These are phyloP conservation scores for Lymantria monacha DNA, from an alignment of 2,888 invertebrate genomes.

Conservation along the genomic window DNA sequence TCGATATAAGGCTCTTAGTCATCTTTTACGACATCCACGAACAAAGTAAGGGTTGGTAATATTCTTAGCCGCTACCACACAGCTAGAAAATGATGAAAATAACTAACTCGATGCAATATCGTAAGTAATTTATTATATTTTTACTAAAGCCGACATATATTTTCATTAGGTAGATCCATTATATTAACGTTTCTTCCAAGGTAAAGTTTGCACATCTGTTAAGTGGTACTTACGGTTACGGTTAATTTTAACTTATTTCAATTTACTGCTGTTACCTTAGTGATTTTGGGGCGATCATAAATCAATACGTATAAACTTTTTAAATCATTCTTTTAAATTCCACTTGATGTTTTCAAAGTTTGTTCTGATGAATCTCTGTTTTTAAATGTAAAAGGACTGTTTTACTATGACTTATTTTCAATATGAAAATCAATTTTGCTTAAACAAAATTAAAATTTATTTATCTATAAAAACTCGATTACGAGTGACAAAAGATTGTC, in stretches of 20 bases:
- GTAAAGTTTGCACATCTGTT: slow-evolving; percentile 34
- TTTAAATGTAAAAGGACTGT: slow-evolving; percentile 13
- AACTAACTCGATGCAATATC: no score
- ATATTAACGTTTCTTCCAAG: slow-evolving; percentile 22
- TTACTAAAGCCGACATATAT: no score
- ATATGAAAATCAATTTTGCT: no score
- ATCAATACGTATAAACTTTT: slow-evolving; percentile 48
- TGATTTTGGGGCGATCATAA: slow-evolving; percentile 51
- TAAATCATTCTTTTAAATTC: slow-evolving; percentile 37
- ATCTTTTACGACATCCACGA: no score
- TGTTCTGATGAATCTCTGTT: slow-evolving; percentile 22
- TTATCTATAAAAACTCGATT: no score
- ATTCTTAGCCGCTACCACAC: no score
- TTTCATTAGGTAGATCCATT: slow-evolving; percentile 3
- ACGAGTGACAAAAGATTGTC: no score
- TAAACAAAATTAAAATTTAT: no score
- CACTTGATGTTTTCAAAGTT: slow-evolving; percentile 38
- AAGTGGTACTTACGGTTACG: slow-evolving; percentile 34
- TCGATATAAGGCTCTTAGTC: no score
- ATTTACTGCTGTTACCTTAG: slow-evolving; percentile 51
- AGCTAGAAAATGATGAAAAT: no score
- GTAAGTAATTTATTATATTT: no score
- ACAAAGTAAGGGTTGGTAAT: no score
- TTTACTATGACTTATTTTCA: background rate
- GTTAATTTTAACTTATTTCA: slow-evolving; percentile 41